Conservation (phyloP, 2,797 vertebrate genomes). For the Streptopelia turtur region DNA sequence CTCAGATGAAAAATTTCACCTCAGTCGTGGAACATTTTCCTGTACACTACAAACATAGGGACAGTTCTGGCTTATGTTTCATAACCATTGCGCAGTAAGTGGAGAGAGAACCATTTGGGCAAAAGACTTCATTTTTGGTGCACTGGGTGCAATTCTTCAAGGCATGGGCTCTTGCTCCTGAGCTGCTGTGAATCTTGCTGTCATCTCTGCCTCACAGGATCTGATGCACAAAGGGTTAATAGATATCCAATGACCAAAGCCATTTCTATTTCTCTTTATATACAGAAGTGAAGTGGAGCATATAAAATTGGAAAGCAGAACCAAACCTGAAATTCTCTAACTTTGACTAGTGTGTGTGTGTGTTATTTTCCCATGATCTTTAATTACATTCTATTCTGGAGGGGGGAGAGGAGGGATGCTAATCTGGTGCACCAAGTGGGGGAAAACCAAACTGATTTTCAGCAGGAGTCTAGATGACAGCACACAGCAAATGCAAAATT, state of each 20-base stretch:
- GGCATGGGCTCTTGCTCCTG: not conserved
- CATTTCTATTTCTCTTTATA: conserved; percentile 28
- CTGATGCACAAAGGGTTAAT: conserved; percentile 16
- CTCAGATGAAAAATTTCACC: not conserved
- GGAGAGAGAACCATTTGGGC: not conserved
- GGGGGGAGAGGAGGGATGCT: not conserved
- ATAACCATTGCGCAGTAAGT: not conserved
- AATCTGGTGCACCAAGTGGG: conserved; percentile 47
- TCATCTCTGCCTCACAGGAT: not conserved
- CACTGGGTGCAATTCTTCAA: not conserved
- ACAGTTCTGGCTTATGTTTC: not conserved
- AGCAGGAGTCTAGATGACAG: conserved; percentile 56
- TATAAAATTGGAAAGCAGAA: conserved; percentile 43
- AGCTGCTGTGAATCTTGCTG: not conserved
- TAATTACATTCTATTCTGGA: conserved; percentile 66
- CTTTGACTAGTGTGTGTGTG: not conserved
- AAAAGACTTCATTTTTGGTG: not conserved
- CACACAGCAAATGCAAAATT: conserved; percentile 74
- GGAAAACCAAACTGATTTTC: conserved; percentile 57
- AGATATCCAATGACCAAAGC: conserved; percentile 11
- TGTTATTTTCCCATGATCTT: conserved; percentile 55
- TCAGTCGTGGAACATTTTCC: not conserved
- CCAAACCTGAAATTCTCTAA: conserved; percentile 47
- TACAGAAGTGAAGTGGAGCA: conserved; percentile 22
- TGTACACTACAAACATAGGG: not conserved